A percentile compares a stretch with the other conserved stretches of the same genome.
These are phyloP conservation scores for Artemia sinica DNA, from an alignment of 2,888 invertebrate species.

Conservation along the genomic window DNA sequence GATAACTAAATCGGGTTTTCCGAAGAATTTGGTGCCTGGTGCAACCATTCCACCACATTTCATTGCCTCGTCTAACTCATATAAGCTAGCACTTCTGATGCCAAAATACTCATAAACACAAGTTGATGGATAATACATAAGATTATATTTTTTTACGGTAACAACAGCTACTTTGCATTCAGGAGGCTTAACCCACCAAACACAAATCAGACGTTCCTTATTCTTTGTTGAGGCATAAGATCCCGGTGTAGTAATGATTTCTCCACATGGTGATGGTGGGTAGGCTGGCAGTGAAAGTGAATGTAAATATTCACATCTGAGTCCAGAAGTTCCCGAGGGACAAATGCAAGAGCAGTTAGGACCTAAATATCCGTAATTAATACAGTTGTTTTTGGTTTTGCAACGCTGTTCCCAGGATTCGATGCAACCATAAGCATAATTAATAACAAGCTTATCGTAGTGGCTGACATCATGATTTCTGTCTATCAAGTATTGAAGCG, in stretches of 20 bases:
- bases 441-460: constrained; percentile 3
- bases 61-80: background rate
- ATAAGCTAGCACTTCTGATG: background rate
- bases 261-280: constrained; percentile 1
- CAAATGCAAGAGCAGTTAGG: constrained; percentile 2
- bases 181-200: constrained; percentile 10
- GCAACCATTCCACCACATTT: background rate
- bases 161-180: background rate
- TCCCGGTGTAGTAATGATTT: background rate
- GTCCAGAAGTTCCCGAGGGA: background rate
- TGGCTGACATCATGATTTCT: background rate
- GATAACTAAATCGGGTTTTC: background rate
- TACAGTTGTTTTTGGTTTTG: background rate
- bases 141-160: background rate
- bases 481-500: constrained; percentile 1
- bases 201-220: background rate
- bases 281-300: background rate
- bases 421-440: background rate
- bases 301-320: background rate
- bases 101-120: background rate
- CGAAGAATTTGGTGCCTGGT: background rate
- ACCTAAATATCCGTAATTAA: background rate
- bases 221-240: constrained; percentile 2
- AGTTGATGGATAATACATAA: background rate
- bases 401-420: constrained; percentile 5